Conservation (phyloP, 2,113 vertebrate genomes). For the Willisornis vidua region DNA sequence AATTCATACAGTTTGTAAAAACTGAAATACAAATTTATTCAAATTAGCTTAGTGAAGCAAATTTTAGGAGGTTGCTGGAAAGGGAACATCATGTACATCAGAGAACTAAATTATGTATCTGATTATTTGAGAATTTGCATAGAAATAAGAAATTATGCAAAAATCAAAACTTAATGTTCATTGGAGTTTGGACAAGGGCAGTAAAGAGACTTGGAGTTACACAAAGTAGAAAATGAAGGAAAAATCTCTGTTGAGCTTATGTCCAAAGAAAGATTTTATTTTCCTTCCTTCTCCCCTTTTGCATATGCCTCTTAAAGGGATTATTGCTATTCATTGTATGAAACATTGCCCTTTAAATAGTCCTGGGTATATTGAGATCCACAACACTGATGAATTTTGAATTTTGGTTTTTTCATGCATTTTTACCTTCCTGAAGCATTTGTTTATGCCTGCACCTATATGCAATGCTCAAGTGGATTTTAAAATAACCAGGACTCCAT, state of each 20-base stretch:
- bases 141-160: constrained; percentile 66
- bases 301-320: background rate
- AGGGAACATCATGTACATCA: constrained; percentile 52
- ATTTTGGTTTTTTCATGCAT: background rate
- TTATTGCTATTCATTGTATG: background rate
- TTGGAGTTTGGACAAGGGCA: constrained; percentile 6
- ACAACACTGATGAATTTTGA: background rate
- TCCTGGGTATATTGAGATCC: background rate
- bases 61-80: constrained; percentile 18
- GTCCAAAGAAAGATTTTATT: background rate
- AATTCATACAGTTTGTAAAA: background rate
- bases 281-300: background rate
- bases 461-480: background rate
- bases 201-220: background rate
- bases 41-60: constrained; percentile 44
- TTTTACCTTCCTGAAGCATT: background rate
- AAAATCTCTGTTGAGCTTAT: background rate
- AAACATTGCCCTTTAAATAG: background rate
- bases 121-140: constrained; percentile 64
- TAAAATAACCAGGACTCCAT: background rate
- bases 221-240: background rate
- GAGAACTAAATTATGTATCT: constrained; percentile 50
- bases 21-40: constrained; percentile 27
- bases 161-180: constrained; percentile 35
- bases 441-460: background rate